Evolutionary conservation across 2,113 vertebrate genomes (phyloP), one percentile per base, ranked within the genome.

Genomic region (Nannospalax galili): DNA sequence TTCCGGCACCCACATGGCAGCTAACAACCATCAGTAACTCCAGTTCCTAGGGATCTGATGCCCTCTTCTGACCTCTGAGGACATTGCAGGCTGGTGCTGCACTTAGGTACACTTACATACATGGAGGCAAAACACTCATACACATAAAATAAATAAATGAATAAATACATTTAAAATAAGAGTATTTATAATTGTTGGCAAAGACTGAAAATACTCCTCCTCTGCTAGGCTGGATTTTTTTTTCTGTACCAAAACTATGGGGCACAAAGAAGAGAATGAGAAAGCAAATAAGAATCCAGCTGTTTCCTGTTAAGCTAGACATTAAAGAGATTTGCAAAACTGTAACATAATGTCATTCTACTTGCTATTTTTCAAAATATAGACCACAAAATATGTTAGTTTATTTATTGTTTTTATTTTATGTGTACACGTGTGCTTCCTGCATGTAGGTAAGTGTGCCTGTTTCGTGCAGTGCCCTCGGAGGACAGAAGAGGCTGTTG

Each of bases 241-340:
- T 89, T 65, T 62, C 69, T 74, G 48, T 93, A 35, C 69, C 64
- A 69, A 93, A 94, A 88, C 64, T 56, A 88, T 4, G 74, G 12
- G 72, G 15, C 28, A 26, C 37, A 84, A 32, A 11, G 87, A 32
- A 84, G 30, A 4, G 19, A 95, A 42, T 70, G 42, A 20, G 77
- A 42, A 91, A 80, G 79, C 70, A 69, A 65, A 60, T n/a, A 16
- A 75, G 70, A 88, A 69, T 85, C 37, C 37, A 88, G 58, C 65
- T 74, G 89, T 48, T 22, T 77, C 82, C 52, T 62, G n/a, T 32
- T 62, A 91, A 73, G 17, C 19, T n/a, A 60, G 65, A 77, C 78
- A 89, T 73, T 45, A 91, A 84, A 79, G 56, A 78, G 45, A 79
- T 93, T 88, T 84, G 37, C 69, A 84, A 95, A 84, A 93, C 52